These are phyloP conservation scores for Synergus umbraculus DNA, from an alignment of 2,888 invertebrate genomes.

Conservation along the genomic window DNA sequence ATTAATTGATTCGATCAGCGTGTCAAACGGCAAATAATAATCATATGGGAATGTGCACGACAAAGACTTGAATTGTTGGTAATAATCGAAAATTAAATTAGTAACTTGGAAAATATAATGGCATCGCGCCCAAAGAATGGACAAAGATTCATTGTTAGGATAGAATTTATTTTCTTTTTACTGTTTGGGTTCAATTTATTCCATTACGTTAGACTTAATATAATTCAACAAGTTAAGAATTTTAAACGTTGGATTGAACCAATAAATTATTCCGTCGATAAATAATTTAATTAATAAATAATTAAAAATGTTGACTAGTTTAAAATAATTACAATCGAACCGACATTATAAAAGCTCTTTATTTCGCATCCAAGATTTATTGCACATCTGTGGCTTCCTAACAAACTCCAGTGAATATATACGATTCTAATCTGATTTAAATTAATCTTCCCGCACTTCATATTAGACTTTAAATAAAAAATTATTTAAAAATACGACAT, in stretches of 20 bases:
- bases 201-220: too few relatives aligned
- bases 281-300: too few relatives aligned
- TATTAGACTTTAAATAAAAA: neutral
- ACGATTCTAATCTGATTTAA: neutral
- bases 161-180: neutral
- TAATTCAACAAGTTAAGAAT: too few relatives aligned
- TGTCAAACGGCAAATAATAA: neutral
- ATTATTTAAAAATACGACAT: neutral
- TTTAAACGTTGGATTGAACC: too few relatives aligned
- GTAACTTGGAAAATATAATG: neutral
- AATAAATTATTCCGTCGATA: too few relatives aligned
- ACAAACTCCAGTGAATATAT: neutral
- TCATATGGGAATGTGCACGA: neutral
- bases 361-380: neutral
- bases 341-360: neutral
- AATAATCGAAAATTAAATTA: constrained; percentile 7
- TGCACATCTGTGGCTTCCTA: neutral
- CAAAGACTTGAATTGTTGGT: neutral
- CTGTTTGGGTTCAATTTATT: neutral
- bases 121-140: neutral
- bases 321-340: neutral
- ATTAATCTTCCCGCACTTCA: neutral
- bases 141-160: neutral
- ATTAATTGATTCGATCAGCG: constrained; percentile 2
- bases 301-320: neutral